Conservation (phyloP, 2,113 vertebrate genomes). For the Morphnarchus princeps region DNA sequence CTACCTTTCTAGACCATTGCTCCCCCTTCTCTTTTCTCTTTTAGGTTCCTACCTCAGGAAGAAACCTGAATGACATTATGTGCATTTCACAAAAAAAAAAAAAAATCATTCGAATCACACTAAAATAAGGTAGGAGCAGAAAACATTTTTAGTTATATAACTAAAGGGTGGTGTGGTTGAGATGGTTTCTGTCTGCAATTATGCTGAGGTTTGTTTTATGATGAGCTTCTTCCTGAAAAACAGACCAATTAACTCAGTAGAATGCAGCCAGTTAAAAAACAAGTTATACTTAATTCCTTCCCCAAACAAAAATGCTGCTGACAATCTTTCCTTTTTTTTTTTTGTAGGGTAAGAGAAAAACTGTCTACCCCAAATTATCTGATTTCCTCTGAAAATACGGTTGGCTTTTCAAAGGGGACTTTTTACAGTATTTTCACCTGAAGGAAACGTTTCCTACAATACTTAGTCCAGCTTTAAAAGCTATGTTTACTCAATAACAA, state of each 20-base stretch:
- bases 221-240: conserved; percentile 29
- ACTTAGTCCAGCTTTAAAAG: background rate
- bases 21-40: background rate
- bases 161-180: background rate
- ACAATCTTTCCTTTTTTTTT: background rate
- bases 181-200: background rate
- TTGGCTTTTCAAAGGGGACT: background rate
- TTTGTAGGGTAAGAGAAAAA: background rate
- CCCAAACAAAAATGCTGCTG: background rate
- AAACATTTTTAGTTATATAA: conserved; percentile 27
- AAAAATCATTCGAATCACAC: background rate
- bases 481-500: accelerated
- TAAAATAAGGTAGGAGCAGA: background rate
- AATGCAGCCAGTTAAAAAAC: background rate
- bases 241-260: background rate
- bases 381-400: background rate
- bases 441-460: background rate
- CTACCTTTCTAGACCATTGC: background rate
- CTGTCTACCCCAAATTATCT: background rate
- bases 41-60: background rate
- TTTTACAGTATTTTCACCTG: background rate
- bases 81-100: background rate
- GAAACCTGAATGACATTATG: background rate
- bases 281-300: background rate
- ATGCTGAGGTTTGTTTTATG: background rate